Base-by-base conservation (phyloP, 2,888 invertebrate genomes). In the Ennomos erosarius region DNA sequence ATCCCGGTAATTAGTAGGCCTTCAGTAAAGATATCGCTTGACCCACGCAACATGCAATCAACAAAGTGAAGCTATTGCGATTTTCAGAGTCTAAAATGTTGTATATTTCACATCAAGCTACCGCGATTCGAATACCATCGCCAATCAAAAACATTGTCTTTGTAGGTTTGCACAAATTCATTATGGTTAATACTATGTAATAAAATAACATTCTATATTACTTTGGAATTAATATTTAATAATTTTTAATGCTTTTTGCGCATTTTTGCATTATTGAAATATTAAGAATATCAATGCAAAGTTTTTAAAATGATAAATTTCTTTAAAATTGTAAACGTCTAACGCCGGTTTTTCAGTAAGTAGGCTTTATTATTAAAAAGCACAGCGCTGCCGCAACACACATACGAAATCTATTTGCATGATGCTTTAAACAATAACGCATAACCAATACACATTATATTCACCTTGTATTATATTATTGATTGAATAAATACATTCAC, bases 61-160 rank as follows among this genome's bases (percentile, higher is more conserved):
- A 70, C 67, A 75, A 75, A 77, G 70, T 69, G 68, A 73, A 68
- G 72, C 79, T 76, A 76, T 70, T 73, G 71, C 76, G 76, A 70
- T 1, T 35, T 44, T 39, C 11, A 38, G 48, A 47, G n/a, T 40
- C 49, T 67, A 57, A 62, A 62, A 65, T 67, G 48, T 49, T 60
- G 55, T 63, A 68, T 45, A 62, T 65, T 67, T 69, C 71, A 66
- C 70, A 73, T 73, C 69, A 66, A 69, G 75, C 77, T 76, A 71
- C 55, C 57, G 69, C 75, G 71, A 67, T 63, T 64, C 57, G 60
- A 62, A 68, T 66, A 70, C 69, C 71, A 63, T 59, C 62, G 57
- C 6, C 26, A 64, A 33, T 39, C 9, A 69, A 66, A 69, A 66
- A 61, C 64, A 64, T 55, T 50, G 46, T 65, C 63, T 63, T 55